A percentile compares a stretch with the other conserved stretches of the same genome.
These are phyloP conservation scores for Apis dorsata DNA, from an alignment of 1,140 invertebrate genomes.

Conservation along the genomic window DNA sequence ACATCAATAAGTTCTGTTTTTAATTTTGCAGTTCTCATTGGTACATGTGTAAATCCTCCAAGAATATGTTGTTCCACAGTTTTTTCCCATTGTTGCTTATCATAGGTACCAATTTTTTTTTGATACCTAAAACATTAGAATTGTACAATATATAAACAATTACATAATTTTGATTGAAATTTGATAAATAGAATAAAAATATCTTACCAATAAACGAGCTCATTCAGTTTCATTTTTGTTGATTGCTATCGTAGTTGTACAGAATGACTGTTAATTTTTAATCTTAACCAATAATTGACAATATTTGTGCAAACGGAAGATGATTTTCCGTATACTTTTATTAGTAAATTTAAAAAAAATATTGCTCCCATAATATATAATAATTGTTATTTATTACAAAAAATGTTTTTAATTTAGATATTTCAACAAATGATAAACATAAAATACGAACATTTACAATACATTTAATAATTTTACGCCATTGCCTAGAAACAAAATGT, in stretches of 20 bases:
- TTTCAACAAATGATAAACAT: neutral
- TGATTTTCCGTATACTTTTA: conserved; percentile 36
- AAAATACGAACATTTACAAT: conserved; percentile 2
- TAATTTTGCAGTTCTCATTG: conserved; percentile 91
- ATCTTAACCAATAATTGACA: conserved; percentile 14
- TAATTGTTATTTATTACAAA: conserved; percentile 13
- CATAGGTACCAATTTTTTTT: conserved; percentile 96
- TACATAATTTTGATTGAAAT: conserved; percentile 7
- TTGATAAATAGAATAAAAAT: neutral
- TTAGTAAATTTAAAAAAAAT: conserved; percentile 27
- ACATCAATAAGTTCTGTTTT: conserved; percentile 97
- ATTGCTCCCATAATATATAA: conserved; percentile 67
- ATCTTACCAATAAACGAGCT: conserved; percentile 75
- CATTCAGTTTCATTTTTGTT: conserved; percentile 70
- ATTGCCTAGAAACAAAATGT: conserved; percentile 19
- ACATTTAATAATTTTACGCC: conserved; percentile 39
- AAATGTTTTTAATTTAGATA: conserved; percentile 12
- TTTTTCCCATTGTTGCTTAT: conserved; percentile 98
- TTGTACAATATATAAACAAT: too few species aligned
- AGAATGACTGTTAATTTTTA: conserved; percentile 27
- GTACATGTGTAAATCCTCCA: conserved; percentile 90
- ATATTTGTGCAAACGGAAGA: conserved; percentile 15
- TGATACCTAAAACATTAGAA: conserved; percentile 86
- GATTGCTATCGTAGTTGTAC: conserved; percentile 9
- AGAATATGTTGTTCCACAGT: conserved; percentile 94